Percentiles rank a stretch among this genome's conserved stretches.
These are phyloP conservation scores for Clarias macrocephalus DNA, from an alignment of 2,113 vertebrate genomes.

Conservation along the genomic window DNA sequence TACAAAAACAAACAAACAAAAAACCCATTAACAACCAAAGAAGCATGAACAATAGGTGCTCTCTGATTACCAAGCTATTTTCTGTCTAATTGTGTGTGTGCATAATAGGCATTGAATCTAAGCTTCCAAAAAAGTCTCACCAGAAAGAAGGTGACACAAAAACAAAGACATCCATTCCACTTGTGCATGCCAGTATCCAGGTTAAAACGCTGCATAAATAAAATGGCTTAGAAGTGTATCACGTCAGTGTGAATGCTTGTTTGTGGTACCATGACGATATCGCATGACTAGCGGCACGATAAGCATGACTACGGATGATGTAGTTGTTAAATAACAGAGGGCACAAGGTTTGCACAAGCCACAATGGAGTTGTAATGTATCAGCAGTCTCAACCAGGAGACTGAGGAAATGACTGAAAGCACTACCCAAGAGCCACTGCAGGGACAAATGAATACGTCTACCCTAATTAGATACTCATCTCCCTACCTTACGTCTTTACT, in stretches of 20 bases:
- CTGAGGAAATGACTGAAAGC: neutral
- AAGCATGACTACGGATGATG: neutral
- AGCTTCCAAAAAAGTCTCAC: conserved; percentile 31
- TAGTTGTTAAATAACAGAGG: neutral
- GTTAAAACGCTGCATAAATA: conserved; percentile 19
- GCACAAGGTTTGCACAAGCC: neutral
- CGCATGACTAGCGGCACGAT: neutral
- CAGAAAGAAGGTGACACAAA: conserved; percentile 1
- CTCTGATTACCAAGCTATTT: conserved; percentile 34
- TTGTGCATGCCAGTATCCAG: conserved; percentile 46
- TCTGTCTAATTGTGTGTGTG: conserved; percentile 40
- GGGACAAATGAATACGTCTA: conserved; percentile 5
- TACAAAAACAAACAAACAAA: neutral
- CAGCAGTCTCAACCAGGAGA: neutral
- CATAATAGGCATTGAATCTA: conserved; percentile 48
- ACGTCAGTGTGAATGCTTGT: neutral
- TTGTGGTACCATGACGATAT: neutral
- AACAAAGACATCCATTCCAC: conserved; percentile 31
- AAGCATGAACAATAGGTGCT: conserved; percentile 32
- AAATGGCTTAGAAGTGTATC: neutral
- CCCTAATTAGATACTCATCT: conserved; percentile 22
- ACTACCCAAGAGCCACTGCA: neutral
- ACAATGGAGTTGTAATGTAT: neutral
- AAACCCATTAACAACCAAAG: conserved; percentile 26
- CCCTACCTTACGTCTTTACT: conserved; percentile 21